These are phyloP conservation scores for Drosophila diplacantha DNA, from an alignment of 2,888 invertebrate species.

Conservation along the genomic window DNA sequence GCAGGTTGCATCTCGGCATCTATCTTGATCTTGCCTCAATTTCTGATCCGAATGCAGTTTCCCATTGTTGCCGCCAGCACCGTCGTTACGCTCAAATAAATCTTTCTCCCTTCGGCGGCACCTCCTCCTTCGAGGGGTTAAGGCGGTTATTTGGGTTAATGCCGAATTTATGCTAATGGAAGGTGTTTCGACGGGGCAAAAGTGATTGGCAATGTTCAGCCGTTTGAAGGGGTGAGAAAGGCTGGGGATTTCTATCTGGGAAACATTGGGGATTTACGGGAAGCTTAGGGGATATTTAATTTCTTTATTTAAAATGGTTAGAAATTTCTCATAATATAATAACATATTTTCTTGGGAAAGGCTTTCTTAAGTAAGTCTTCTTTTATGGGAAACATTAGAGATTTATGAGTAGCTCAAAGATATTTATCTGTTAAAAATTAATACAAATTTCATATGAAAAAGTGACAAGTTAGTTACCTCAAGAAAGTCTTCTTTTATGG, in stretches of 20 bases:
- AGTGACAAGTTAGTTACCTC: too few species aligned
- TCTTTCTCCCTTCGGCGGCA: conserved; percentile 23
- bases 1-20: conserved; percentile 43
- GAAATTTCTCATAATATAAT: background rate
- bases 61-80: conserved; percentile 33
- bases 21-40: conserved; percentile 64
- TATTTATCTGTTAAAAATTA: too few species aligned
- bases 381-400: too few species aligned
- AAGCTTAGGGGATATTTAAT: background rate
- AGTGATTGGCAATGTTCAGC: conserved; percentile 36
- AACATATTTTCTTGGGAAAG: background rate
- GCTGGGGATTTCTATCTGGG: conserved; percentile 5
- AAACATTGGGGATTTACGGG: conserved; percentile 6
- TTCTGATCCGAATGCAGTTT: conserved; percentile 45
- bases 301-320: background rate
- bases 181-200: conserved; percentile 25
- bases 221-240: conserved; percentile 31
- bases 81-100: conserved; percentile 47
- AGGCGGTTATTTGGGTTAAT: conserved; percentile 43
- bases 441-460: too few species aligned
- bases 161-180: conserved; percentile 45
- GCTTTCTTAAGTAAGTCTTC: too few species aligned
- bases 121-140: conserved; percentile 24
- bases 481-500: too few species aligned
- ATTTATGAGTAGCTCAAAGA: too few species aligned